Conservation (phyloP, 2,113 vertebrate species). For the Vanacampus margaritifer region DNA sequence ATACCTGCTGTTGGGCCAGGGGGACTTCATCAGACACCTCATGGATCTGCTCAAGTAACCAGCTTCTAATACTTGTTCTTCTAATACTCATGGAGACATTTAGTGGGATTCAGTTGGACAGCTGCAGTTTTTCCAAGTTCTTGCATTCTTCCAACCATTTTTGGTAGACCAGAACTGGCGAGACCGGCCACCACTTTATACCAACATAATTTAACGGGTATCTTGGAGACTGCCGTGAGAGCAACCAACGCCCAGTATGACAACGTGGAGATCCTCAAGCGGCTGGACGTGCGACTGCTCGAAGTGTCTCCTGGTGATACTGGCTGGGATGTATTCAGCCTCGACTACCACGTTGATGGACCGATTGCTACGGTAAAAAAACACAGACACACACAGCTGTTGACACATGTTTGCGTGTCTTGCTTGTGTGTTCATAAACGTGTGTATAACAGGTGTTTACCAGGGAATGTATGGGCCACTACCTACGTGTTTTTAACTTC, state of each 20-base stretch:
- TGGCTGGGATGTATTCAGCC: conserved; percentile 97
- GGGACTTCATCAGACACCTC: conserved; percentile 95
- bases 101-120: not conserved
- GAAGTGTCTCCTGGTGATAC: conserved; percentile 99
- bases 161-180: conserved; percentile 84
- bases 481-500: conserved; percentile 95
- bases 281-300: conserved; percentile 90
- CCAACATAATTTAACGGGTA: conserved; percentile 96
- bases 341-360: conserved; percentile 97
- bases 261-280: conserved; percentile 91
- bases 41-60: conserved; percentile 98
- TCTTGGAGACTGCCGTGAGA: conserved; percentile 91
- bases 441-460: conserved; percentile 84
- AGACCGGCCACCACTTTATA: conserved; percentile 94
- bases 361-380: conserved; percentile 95
- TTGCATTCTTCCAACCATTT: not conserved
- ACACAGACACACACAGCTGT: not conserved
- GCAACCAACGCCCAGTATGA: conserved; percentile 98
- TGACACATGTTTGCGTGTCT: not conserved
- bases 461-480: conserved; percentile 96
- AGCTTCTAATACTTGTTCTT: not conserved
- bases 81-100: not conserved
- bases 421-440: not conserved
- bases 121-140: not conserved
- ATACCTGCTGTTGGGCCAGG: conserved; percentile 95